These are phyloP conservation scores for Nycteola revayana DNA, from an alignment of 2,888 invertebrate species.

Conservation along the genomic window DNA sequence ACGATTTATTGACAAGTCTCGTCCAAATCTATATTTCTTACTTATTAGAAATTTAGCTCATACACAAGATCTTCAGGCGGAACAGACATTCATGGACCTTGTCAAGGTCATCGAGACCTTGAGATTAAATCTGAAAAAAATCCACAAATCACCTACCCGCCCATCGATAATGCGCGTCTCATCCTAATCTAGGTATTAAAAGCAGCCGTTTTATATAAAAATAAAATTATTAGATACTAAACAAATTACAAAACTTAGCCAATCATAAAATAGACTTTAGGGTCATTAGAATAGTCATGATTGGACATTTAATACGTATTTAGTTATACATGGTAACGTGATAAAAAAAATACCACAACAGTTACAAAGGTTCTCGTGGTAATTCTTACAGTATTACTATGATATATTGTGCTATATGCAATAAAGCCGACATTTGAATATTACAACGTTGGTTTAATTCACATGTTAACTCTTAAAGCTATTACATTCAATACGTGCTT, in stretches of 20 bases:
- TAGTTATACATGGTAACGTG: conserved; percentile 23
- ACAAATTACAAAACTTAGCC: conserved; percentile 29
- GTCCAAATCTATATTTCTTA: too few relatives aligned
- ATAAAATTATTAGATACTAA: conserved; percentile 28
- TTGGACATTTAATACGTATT: conserved; percentile 33
- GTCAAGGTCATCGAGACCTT: too few relatives aligned
- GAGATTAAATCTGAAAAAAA: too few relatives aligned
- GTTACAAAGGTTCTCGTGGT: conserved; percentile 16
- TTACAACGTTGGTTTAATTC: conserved; percentile 18
- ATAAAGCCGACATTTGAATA: conserved; percentile 30
- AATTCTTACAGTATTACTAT: conserved; percentile 18
- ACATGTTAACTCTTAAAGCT: conserved; percentile 26
- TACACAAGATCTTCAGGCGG: too few relatives aligned
- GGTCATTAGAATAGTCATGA: conserved; percentile 16
- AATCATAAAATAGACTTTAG: conserved; percentile 32
- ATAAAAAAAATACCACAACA: conserved; percentile 19
- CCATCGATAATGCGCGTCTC: conserved; percentile 56
- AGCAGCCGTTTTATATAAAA: conserved; percentile 32
- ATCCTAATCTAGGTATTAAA: conserved; percentile 20
- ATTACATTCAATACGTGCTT: conserved; percentile 31
- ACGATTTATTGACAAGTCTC: too few relatives aligned
- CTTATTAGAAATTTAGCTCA: too few relatives aligned
- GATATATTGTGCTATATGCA: conserved; percentile 24
- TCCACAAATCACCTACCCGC: conserved; percentile 39
- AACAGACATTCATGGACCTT: too few relatives aligned